Evolutionary conservation across 2,113 vertebrate genomes (phyloP).

Genomic region (Myanophis thanlyinensis): DNA sequence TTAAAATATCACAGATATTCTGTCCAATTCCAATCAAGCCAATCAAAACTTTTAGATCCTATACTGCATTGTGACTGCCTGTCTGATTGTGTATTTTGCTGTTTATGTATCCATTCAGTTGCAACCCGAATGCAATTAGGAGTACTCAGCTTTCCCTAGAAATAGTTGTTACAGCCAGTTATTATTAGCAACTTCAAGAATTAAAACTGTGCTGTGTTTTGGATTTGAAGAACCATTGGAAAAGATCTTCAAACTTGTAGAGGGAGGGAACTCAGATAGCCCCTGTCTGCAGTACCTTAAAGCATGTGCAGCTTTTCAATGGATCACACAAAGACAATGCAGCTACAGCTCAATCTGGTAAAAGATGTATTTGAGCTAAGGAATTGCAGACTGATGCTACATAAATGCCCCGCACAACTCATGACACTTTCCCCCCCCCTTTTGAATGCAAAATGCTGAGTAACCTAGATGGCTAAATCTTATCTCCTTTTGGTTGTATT

Average conservation of each 20-base stretch:
- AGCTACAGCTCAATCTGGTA: background rate
- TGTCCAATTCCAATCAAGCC: background rate
- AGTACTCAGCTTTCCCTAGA: background rate
- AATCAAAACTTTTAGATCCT: background rate
- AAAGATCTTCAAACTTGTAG: background rate
- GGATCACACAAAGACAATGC: background rate
- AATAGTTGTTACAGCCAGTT: accelerated
- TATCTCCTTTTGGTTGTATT: constrained; percentile 11
- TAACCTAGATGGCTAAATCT: background rate
- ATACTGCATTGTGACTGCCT: background rate
- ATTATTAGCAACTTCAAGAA: background rate
- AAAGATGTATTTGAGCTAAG: background rate
- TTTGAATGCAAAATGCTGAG: background rate
- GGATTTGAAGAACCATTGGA: background rate
- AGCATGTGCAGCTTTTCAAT: background rate
- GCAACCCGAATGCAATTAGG: background rate
- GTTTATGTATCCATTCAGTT: background rate
- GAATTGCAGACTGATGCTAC: background rate
- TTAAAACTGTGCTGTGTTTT: background rate
- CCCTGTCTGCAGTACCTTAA: background rate
- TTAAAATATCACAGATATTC: background rate
- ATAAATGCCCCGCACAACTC: background rate
- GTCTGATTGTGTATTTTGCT: background rate
- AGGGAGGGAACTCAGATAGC: background rate
- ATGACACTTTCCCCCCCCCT: background rate